Conservation (phyloP, 2,888 invertebrate genomes). For the Ametastegia equiseti region DNA sequence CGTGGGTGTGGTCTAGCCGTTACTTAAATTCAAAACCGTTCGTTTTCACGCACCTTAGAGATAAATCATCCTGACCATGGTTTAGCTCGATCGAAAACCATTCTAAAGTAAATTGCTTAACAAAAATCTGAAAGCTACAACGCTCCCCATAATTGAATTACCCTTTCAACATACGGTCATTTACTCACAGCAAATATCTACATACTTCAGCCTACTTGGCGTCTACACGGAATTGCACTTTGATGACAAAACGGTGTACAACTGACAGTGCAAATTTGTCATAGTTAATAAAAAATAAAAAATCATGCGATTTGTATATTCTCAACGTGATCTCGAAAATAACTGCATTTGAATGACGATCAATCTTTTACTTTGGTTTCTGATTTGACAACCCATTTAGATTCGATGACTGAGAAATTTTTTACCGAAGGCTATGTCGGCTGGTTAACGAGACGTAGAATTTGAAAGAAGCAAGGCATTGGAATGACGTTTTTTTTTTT, state of each 20-base stretch:
- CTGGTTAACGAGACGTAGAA: slow-evolving; percentile 11
- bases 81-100: neutral
- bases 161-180: slow-evolving; percentile 9
- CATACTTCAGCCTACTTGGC: no score
- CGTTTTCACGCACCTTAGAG: slow-evolving; percentile 36
- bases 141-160: neutral
- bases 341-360: neutral
- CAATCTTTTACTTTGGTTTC: neutral
- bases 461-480: slow-evolving; percentile 27
- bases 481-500: neutral
- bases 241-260: neutral
- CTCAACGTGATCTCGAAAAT: neutral
- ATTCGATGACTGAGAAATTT: slow-evolving; percentile 11
- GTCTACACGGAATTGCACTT: slow-evolving; percentile 29
- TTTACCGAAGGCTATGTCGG: neutral
- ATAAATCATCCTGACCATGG: neutral
- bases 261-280: neutral
- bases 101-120: neutral
- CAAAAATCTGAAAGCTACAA: slow-evolving; percentile 2
- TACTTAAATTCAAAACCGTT: slow-evolving; percentile 38
- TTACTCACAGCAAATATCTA: neutral
- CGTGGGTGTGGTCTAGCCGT: slow-evolving; percentile 43
- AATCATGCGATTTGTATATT: neutral
- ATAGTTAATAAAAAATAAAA: neutral
- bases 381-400: neutral